These are phyloP conservation scores for Nemopilema nomurai DNA, from an alignment of 30 jellyfish, hydroid and myxozoan species.

Conservation along the genomic window DNA sequence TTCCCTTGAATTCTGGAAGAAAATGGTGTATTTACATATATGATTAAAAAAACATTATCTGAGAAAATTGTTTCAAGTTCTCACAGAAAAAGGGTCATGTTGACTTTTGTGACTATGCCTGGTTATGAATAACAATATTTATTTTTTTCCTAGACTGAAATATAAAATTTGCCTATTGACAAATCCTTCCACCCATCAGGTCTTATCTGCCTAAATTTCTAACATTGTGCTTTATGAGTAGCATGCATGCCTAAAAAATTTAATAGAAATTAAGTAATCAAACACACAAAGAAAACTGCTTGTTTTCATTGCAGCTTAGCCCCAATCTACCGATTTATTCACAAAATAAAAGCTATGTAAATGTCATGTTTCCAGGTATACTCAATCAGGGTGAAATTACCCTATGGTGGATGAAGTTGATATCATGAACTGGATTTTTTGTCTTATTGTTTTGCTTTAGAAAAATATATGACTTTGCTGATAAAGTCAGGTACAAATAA, in stretches of 20 bases:
- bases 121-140: background rate
- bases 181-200: background rate
- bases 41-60: background rate
- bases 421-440: background rate
- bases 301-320: background rate
- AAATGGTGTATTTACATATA: background rate
- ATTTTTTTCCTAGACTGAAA: background rate
- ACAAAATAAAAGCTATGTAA: background rate
- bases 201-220: background rate
- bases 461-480: constrained; percentile 1
- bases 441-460: background rate
- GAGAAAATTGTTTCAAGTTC: background rate
- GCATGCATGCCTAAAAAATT: constrained; percentile 13
- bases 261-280: background rate
- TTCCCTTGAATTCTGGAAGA: constrained; percentile 8
- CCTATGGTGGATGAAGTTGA: constrained; percentile 11
- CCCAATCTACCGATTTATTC: background rate
- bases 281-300: background rate
- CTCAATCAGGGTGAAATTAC: background rate
- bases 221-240: background rate
- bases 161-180: background rate
- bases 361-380: background rate
- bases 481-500: background rate
- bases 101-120: background rate
- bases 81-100: background rate